Base-by-base conservation (phyloP, 2,888 invertebrate genomes). In the Cataglyphis cursor region DNA sequence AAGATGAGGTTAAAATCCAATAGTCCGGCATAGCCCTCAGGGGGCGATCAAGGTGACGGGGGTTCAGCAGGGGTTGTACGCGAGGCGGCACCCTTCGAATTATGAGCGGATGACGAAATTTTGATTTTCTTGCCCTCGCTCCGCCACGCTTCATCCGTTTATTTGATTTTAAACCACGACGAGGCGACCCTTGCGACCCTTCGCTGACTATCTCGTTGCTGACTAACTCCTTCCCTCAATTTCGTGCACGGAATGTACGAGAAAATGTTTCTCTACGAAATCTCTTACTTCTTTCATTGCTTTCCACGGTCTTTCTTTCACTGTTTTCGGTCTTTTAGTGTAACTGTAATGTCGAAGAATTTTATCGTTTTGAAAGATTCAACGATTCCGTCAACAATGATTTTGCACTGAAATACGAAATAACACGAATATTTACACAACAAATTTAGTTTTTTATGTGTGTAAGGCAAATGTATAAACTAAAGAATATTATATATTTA, bases 1-100 rank as follows among this genome's bases (percentile, higher is more conserved):
- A 90, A 92, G 91, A 93, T 93, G 92, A 94, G 92, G 91, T 93
- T 93, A 91, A 93, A 94, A 94, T 94, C 91, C 92, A 94, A 94
- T 94, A 94, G 93, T 93, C 93, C 93, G 90, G 87, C 88, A 65
- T 65, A 84, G 65, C 88, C 85, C 84, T 85, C 82, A 41, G 82
- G 81, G 84, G 76, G 35, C 44, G 61, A 51, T 10, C 28, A 38
- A 81, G 59, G 61, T 44, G 68, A 44, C 44, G 28, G 64, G 41
- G 38, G 15, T 15, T 38, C 35, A 18, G 54, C 35, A 18, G 54
- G 24, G 18, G 24, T 54, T 28, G 72, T 72, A 51, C 83, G 81
- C 59, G 78, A 85, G 72, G 84, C 85, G 85, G 87, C 84, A 70
- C 90, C 90, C 91, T 86, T 85, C 88, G 85, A 92, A 91, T 92